Evolutionary conservation across 2,113 vertebrate species (phyloP).

Genomic region (Gobio gobio): DNA sequence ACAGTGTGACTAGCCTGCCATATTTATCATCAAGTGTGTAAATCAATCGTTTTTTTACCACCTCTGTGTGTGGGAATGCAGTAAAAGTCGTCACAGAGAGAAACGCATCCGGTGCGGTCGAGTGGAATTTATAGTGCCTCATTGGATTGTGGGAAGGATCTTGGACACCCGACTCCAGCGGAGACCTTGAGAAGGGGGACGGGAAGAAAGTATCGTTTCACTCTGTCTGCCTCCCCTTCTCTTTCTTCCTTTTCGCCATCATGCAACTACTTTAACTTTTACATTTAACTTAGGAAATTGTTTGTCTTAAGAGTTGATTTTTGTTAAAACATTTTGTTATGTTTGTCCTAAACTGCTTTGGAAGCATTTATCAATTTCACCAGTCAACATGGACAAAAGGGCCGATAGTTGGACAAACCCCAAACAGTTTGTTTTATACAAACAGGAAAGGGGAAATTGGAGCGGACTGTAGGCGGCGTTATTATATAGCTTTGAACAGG

Average conservation of each 20-base stretch:
- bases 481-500: constrained; percentile 64
- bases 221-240: not conserved
- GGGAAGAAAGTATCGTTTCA: not conserved
- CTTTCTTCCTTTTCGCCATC: not conserved
- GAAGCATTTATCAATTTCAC: not conserved
- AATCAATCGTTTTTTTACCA: constrained; percentile 67
- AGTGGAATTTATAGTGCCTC: constrained; percentile 24
- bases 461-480: not conserved
- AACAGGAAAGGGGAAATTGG: not conserved
- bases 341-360: not conserved
- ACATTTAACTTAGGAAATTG: not conserved
- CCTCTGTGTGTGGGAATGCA: constrained; percentile 66
- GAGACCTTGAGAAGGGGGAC: constrained; percentile 11
- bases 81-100: constrained; percentile 56
- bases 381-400: not conserved
- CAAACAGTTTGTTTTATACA: not conserved
- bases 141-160: constrained; percentile 22
- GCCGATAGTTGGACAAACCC: not conserved
- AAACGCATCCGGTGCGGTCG: constrained; percentile 47
- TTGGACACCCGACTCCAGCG: constrained; percentile 28
- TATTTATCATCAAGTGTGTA: constrained; percentile 65
- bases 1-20: constrained; percentile 45
- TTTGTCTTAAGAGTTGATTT: not conserved
- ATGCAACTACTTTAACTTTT: not conserved
- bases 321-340: not conserved